Base-by-base conservation (phyloP, 2,888 invertebrate genomes). In the Diaphora mendica region DNA sequence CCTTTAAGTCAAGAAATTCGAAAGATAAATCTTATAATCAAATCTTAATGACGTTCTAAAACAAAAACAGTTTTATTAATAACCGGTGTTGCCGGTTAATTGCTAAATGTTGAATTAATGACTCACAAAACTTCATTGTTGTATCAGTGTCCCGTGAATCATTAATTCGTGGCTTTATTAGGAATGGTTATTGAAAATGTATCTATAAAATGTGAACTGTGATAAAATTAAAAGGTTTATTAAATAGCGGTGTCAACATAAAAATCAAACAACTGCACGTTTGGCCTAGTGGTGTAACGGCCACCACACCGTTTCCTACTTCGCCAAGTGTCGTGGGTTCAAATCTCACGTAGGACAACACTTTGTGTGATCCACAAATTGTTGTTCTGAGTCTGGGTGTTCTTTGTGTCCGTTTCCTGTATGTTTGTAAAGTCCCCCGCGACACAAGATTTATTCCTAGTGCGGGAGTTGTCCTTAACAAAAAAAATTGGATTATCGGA, bases 41-140 rank as follows among this genome's bases (percentile, higher is more conserved):
- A n/a, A 70, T 65, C 39, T 33, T 69, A 64, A 65, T 65, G 44
- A 42, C 33, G 39, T 70, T 65, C 69, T 42, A 11, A 66, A 66
- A 66, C 23, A 20, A 42, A 67, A 67, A 23, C 51, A 39, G 44
- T 71, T 75, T 59, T 72, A 64, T 73, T 59, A 68, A 72, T 64
- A 72, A 68, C 51, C 33, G 59, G 68, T 67, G 23, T 39, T 55
- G 55, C 35, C 35, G 51, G 51, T 67, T 67, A 48, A 48, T 48
- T 33, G 17, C 33, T 67, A 48, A 48, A 67, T 48, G 67, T 33
- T 23, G 20, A 48, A 33, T 30, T 62, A 30, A 30, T 62, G 62
- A 62, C 30, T 62, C 62, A 62, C 30, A 17, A 30, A 26, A 30
- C 30, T 30, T 62, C 17, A 62, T 62, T 30, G 7, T 55, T 55